phyloP scores from a whole-genome alignment of 2,797 vertebrate genomes.

The Rallus crepitans region DNA sequence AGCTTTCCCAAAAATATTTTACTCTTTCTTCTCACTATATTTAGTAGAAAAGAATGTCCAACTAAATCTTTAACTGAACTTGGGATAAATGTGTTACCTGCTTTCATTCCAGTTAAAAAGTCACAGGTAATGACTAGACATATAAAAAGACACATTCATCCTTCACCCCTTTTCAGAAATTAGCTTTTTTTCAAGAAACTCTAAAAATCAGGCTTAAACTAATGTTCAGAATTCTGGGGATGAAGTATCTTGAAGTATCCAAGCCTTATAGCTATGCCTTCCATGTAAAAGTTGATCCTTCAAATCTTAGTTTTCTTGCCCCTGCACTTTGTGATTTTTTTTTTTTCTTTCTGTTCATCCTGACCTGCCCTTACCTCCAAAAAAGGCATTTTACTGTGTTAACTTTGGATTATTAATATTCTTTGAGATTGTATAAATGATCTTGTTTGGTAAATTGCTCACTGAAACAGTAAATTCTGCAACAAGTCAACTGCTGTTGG shows the following conservation, averaged over 20 bases:
- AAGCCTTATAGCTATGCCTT: background rate
- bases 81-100: background rate
- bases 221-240: background rate
- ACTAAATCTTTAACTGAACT: background rate
- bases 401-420: background rate
- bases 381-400: background rate
- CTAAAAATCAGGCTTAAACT: background rate
- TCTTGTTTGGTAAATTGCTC: background rate
- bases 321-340: background rate
- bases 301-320: background rate
- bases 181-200: background rate
- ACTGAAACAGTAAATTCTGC: background rate
- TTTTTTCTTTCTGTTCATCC: background rate
- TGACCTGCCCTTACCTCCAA: background rate
- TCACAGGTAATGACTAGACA: background rate
- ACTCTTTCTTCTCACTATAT: background rate
- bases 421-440: background rate
- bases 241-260: background rate
- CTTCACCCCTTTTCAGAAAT: background rate
- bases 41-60: background rate
- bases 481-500: background rate
- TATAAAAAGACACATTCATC: background rate
- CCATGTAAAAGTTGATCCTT: background rate
- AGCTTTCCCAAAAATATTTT: background rate
- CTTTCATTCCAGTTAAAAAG: background rate